phyloP scores from a whole-genome alignment of 2,797 vertebrate species.

The Schizothorax lantsangensis region DNA sequence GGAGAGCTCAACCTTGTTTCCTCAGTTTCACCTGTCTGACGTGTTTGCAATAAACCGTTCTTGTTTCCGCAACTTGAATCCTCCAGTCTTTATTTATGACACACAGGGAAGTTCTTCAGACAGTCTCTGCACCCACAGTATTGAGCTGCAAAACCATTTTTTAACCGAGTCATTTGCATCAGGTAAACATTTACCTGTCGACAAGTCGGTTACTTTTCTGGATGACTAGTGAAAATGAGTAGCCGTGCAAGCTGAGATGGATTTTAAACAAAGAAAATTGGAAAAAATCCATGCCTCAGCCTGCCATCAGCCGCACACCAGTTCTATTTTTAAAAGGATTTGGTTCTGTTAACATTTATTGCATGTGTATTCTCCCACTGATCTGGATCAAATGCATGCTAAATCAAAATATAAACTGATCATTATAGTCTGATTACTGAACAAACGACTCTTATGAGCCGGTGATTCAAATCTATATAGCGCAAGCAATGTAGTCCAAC shows the following conservation, averaged over 20 bases:
- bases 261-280: not conserved
- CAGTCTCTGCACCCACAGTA: not conserved
- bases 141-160: not conserved
- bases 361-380: not conserved
- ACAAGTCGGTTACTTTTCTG: not conserved
- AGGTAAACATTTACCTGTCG: not conserved
- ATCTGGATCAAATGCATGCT: not conserved
- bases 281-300: not conserved
- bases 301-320: too few species aligned
- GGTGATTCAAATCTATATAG: not conserved
- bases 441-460: not conserved
- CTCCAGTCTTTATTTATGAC: too few species aligned
- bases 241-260: not conserved
- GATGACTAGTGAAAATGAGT: not conserved
- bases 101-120: not conserved
- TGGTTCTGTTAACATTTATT: not conserved
- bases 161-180: not conserved
- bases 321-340: too few species aligned
- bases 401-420: not conserved
- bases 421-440: not conserved
- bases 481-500: not conserved
- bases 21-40: too few species aligned
- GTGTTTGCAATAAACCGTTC: too few species aligned
- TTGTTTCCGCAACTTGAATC: too few species aligned
- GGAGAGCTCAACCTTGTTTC: too few species aligned